These are phyloP conservation scores for Platyscapa corneri DNA, from an alignment of 1,140 invertebrate species.

Conservation along the genomic window DNA sequence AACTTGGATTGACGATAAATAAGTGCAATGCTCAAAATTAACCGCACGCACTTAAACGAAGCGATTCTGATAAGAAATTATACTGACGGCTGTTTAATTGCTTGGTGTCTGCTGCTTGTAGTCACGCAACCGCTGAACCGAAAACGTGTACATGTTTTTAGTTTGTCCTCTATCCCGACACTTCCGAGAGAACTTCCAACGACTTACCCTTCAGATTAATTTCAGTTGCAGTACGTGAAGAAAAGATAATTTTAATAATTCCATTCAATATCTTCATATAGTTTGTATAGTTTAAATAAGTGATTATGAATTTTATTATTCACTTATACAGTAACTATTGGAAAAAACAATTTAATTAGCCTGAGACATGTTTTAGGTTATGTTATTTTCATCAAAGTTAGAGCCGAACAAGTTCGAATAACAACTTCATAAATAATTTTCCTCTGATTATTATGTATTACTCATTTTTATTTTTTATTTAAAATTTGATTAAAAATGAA, in stretches of 20 bases:
- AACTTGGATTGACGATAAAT: slow-evolving; percentile 29
- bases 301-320: no score
- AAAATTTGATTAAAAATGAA: no score
- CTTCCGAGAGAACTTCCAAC: neutral
- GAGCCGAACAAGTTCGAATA: no score
- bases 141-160: slow-evolving; percentile 21
- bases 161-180: neutral
- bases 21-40: slow-evolving; percentile 19
- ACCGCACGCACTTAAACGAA: slow-evolving; percentile 1
- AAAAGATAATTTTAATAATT: neutral
- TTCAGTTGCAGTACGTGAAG: neutral
- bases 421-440: no score
- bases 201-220: neutral
- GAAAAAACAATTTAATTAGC: no score
- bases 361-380: no score
- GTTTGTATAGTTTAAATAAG: no score
- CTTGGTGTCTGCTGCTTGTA: slow-evolving; percentile 41
- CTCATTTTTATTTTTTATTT: no score
- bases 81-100: slow-evolving; percentile 56
- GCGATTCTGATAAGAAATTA: slow-evolving; percentile 52
- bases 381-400: no score
- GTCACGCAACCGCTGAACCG: slow-evolving; percentile 46
- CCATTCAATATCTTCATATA: no score
- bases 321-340: no score
- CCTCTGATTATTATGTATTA: no score